A percentile compares a stretch with the other conserved stretches of the same genome.
phyloP scores from a whole-genome alignment of 2,888 invertebrate species.

The Tribolium freemani region DNA sequence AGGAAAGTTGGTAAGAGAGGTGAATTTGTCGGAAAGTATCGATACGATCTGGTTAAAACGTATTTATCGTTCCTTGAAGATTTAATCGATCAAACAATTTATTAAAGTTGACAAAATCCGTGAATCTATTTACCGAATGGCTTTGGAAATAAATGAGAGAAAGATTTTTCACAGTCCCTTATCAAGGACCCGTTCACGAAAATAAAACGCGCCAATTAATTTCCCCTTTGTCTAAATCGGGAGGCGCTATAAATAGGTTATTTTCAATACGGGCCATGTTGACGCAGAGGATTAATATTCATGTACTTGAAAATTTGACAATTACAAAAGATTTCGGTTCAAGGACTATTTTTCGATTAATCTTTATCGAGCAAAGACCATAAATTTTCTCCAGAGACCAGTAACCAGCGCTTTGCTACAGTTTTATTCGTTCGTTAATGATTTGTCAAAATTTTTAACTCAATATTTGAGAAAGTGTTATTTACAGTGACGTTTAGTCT shows the following conservation, averaged over 20 bases:
- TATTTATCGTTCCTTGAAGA: conserved; percentile 3
- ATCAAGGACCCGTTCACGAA: conserved; percentile 9
- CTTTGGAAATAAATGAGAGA: conserved; percentile 1
- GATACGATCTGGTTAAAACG: conserved; percentile 16
- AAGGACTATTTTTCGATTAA: conserved; percentile 41
- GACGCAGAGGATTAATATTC: conserved; percentile 20
- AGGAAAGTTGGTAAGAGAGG: conserved; percentile 18
- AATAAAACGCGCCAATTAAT: conserved; percentile 23
- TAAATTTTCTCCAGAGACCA: conserved; percentile 30
- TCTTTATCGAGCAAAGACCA: conserved; percentile 37
- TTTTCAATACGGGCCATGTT: too few relatives aligned
- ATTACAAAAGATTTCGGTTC: conserved; percentile 31
- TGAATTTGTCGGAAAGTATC: conserved; percentile 22
- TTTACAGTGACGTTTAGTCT: too few relatives aligned
- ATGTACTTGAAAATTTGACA: conserved; percentile 6
- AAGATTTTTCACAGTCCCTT: conserved; percentile 11
- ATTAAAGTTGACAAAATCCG: conserved; percentile 10
- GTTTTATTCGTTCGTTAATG: conserved; percentile 16
- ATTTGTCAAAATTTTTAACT: neutral
- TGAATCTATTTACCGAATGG: conserved; percentile 10
- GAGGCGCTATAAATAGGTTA: conserved; percentile 4
- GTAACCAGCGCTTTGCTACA: conserved; percentile 29
- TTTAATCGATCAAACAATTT: conserved; percentile 24
- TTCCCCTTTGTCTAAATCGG: conserved; percentile 1
- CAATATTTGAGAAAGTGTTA: neutral